Evolutionary conservation across 2,888 invertebrate species (phyloP), one percentile per base, ranked within the genome.

Genomic region (Koerneria pararmatus): DNA sequence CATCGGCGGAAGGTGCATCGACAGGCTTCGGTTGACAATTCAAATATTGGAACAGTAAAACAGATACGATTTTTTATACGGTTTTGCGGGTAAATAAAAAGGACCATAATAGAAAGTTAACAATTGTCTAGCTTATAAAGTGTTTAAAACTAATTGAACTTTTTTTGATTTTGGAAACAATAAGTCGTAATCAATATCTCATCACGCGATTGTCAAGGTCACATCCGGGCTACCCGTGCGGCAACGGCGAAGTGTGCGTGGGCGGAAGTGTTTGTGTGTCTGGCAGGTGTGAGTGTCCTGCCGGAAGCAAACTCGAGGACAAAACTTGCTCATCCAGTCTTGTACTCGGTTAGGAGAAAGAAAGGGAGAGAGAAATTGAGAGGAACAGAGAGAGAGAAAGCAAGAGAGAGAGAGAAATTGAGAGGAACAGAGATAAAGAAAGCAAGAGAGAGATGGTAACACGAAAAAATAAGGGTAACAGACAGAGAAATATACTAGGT

Each of bases 161-260:
- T n/a, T n/a, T n/a, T n/a, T n/a, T n/a, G n/a, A n/a, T n/a, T n/a
- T n/a, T n/a, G n/a, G n/a, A n/a, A n/a, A n/a, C n/a, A n/a, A n/a
- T n/a, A n/a, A n/a, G n/a, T 3, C n/a, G 11, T 22, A 3, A 49
- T 4, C 3, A 31, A 37, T 32, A 3, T 58, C 58, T 29, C 58
- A 58, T 34, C 22, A 27, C 29, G 2, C 56, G 0, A 15, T 24
- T 2, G 34, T 53, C 51, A 62, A n/a, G 77, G 2, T 74, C 78
- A 22, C 78, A 79, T 59, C 81, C 80, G 3, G 80, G 80, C 32
- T 77, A 75, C 48, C 78, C 79, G 19, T 80, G 79, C 59, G 71
- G 69, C 22, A 75, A 77, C 65, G 76, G 75, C 5, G 78, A 71
- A 37, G 58, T 73, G 6, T 77, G 76, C 53, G 65, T 68, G 22